These are phyloP conservation scores for Scaptomyza hsui DNA, from an alignment of 1,140 invertebrate genomes.

Conservation along the genomic window DNA sequence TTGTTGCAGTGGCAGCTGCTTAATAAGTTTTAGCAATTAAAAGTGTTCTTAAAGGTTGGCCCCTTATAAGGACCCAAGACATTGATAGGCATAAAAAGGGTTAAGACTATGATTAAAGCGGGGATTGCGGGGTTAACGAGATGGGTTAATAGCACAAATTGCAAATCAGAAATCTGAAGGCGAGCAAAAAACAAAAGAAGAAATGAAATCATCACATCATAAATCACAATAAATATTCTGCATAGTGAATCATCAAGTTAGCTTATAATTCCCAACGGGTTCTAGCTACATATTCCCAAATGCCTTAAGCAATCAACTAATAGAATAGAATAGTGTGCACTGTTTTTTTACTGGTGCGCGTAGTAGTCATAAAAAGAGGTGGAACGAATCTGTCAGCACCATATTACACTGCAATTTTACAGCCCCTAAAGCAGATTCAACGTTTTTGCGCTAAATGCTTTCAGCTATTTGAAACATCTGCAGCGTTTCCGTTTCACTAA, in stretches of 20 bases:
- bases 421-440: background rate
- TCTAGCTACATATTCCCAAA: background rate
- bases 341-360: background rate
- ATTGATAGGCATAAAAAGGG: conserved; percentile 74
- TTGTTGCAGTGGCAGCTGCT: conserved; percentile 72
- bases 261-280: conserved; percentile 13
- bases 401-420: background rate
- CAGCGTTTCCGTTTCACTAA: conserved; percentile 30
- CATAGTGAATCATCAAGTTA: conserved; percentile 8
- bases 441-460: conserved; percentile 38
- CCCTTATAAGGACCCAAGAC: conserved; percentile 42
- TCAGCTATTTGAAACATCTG: conserved; percentile 44
- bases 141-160: conserved; percentile 53
- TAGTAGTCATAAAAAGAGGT: conserved; percentile 7
- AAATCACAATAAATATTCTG: conserved; percentile 10
- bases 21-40: conserved; percentile 81
- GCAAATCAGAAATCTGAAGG: conserved; percentile 23
- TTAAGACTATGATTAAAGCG: conserved; percentile 2
- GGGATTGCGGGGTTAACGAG: conserved; percentile 7
- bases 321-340: background rate
- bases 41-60: conserved; percentile 71
- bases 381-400: conserved; percentile 6
- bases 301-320: background rate
- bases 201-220: too few species aligned
- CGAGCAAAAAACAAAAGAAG: conserved; percentile 9